Evolutionary conservation across 2,113 vertebrate genomes (phyloP).

Genomic region (Eupsittula cactorum): DNA sequence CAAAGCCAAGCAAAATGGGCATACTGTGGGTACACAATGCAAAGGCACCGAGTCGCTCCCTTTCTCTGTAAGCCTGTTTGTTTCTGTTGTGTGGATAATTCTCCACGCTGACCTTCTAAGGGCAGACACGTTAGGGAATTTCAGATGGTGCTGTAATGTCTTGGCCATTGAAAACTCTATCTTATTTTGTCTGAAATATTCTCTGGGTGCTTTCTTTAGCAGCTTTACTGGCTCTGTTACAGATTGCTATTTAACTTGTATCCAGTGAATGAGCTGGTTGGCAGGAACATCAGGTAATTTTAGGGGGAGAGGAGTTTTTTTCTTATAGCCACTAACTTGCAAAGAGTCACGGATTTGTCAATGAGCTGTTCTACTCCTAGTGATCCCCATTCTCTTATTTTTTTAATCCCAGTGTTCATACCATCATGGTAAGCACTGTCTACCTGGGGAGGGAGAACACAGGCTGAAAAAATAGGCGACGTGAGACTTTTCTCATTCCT

Average conservation of each 20-base stretch:
- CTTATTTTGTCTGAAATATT: conserved; percentile 64
- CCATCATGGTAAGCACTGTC: not conserved
- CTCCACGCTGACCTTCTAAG: conserved; percentile 4
- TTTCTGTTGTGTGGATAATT: not conserved
- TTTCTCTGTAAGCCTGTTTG: not conserved
- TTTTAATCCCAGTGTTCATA: not conserved
- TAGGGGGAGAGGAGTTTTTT: not conserved
- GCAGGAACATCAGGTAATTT: conserved; percentile 22
- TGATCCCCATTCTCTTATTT: not conserved
- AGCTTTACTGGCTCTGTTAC: conserved; percentile 8
- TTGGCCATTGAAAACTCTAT: conserved; percentile 51
- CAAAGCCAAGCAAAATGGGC: conserved; percentile 23
- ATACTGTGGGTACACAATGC: not conserved
- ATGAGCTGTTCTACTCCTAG: not conserved
- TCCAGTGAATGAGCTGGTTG: not conserved
- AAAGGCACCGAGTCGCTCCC: not conserved
- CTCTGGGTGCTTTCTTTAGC: conserved; percentile 45
- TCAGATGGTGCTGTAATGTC: conserved; percentile 65
- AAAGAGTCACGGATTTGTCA: not conserved
- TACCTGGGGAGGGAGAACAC: not conserved
- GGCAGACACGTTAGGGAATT: conserved; percentile 19
- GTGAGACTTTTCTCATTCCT: not conserved
- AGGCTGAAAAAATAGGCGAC: not conserved
- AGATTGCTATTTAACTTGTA: conserved; percentile 12
- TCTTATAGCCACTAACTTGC: not conserved